Evolutionary conservation across 2,797 vertebrate genomes (phyloP).

Genomic region (Rhinichthys osculus): DNA sequence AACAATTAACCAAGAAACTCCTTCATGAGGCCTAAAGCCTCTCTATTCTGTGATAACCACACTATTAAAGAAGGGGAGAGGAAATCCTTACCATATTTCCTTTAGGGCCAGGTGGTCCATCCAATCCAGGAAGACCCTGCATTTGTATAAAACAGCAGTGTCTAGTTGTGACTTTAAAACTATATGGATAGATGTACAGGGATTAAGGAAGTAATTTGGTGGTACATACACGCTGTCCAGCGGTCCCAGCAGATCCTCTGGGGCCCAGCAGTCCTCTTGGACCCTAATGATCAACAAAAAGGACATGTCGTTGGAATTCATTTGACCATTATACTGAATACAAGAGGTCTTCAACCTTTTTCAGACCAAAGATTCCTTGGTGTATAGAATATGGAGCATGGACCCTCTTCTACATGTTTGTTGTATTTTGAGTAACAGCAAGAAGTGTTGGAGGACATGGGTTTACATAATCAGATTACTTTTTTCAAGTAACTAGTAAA

Average conservation of each 20-base stretch:
- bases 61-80: background rate
- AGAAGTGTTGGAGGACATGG: background rate
- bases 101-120: constrained; percentile 93
- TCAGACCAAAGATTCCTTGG: background rate
- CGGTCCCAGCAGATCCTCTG: constrained; percentile 87
- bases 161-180: constrained; percentile 7
- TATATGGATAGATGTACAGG: background rate
- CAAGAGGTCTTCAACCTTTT: background rate
- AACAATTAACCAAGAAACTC: constrained; percentile 5
- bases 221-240: constrained; percentile 89
- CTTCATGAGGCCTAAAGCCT: background rate
- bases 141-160: constrained; percentile 64
- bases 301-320: background rate
- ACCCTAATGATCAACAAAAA: constrained; percentile 76
- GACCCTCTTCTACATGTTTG: background rate
- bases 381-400: background rate
- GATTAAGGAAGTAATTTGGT: background rate
- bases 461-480: too few relatives aligned
- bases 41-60: background rate
- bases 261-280: constrained; percentile 93
- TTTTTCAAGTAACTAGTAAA: background rate
- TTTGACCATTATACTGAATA: background rate
- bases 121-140: constrained; percentile 92
- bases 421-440: background rate
- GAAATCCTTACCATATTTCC: constrained; percentile 90